Percentiles rank a stretch among this genome's conserved stretches.
Conservation (phyloP, 2,888 invertebrate species). For the Trichogramma dendrolimi region DNA sequence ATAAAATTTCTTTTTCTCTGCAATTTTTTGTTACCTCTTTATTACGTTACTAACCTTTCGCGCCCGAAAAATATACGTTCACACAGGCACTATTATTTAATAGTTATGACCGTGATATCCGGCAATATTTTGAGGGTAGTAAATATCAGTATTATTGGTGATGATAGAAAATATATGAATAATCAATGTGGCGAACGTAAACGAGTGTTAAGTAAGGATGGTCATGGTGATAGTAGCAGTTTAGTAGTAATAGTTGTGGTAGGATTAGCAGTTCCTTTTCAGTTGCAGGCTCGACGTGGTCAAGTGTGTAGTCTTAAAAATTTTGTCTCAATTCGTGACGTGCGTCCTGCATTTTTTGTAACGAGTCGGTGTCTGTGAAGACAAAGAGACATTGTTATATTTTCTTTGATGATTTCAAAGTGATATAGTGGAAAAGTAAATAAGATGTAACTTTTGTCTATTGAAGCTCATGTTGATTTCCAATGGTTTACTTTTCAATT, state of each 20-base stretch:
- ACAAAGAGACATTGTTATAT: conserved; percentile 41
- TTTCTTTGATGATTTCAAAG: conserved; percentile 5
- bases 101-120: conserved; percentile 30
- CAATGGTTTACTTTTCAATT: too few relatives aligned
- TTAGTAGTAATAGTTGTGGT: too few relatives aligned
- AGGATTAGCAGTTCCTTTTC: conserved; percentile 43
- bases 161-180: conserved; percentile 19
- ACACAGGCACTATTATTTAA: conserved; percentile 25
- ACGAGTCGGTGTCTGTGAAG: conserved; percentile 53
- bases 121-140: conserved; percentile 37
- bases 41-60: conserved; percentile 6
- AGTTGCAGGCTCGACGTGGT: conserved; percentile 52
- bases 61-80: conserved; percentile 16
- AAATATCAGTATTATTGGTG: conserved; percentile 30
- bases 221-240: conserved; percentile 34
- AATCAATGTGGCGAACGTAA: conserved; percentile 46
- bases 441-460: too few relatives aligned
- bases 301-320: conserved; percentile 50
- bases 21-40: conserved; percentile 2
- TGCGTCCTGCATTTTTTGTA: conserved; percentile 52
- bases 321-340: conserved; percentile 52
- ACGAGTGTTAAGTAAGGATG: conserved; percentile 49
- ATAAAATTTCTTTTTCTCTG: conserved; percentile 18
- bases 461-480: too few relatives aligned
- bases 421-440: background rate